These are phyloP conservation scores for Setophaga petechia DNA, from an alignment of 2,113 vertebrate species.

Conservation along the genomic window DNA sequence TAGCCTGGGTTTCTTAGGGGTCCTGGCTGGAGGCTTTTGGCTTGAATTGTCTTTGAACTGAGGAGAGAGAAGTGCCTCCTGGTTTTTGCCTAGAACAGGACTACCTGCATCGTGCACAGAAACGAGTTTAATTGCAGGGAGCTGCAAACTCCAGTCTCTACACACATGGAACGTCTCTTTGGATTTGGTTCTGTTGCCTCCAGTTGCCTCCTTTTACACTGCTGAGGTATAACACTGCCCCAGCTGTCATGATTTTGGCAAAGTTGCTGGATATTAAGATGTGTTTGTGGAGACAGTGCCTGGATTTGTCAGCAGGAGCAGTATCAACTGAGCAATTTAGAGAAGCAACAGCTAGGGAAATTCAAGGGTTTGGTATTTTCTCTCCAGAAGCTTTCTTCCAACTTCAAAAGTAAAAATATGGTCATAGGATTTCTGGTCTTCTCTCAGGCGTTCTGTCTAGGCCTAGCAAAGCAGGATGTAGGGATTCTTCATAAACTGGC, in stretches of 20 bases:
- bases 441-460: neutral
- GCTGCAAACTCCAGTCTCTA: neutral
- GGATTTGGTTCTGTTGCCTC: neutral
- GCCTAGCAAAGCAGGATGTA: neutral
- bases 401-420: neutral
- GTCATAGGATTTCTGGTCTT: neutral
- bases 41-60: neutral
- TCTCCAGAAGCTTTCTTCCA: neutral
- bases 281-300: neutral
- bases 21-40: neutral
- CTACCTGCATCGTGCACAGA: neutral
- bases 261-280: neutral
- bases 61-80: neutral
- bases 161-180: neutral
- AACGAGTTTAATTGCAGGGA: neutral
- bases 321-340: neutral
- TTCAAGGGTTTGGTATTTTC: neutral
- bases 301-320: neutral
- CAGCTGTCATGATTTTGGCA: accelerated
- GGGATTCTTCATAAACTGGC: neutral
- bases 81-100: neutral
- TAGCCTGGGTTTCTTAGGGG: neutral
- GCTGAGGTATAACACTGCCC: neutral
- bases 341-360: neutral
- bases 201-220: neutral